These are phyloP conservation scores for Drosophila nikananu DNA, from an alignment of 1,140 invertebrate species.

Conservation along the genomic window DNA sequence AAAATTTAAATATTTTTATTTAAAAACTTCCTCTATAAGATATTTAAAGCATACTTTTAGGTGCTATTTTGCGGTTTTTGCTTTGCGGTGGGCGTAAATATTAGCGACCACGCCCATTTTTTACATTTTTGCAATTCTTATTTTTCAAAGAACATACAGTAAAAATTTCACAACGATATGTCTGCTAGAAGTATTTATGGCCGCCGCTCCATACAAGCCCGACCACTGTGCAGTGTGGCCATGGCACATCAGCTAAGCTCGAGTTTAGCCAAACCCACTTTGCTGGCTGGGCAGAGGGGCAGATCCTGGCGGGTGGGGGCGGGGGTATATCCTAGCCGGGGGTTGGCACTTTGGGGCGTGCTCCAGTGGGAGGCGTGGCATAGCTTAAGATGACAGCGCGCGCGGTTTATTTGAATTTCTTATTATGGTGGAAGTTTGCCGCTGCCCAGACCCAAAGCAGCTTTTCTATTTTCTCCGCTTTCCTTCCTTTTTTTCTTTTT, in stretches of 20 bases:
- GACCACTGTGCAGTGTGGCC: conserved; percentile 10
- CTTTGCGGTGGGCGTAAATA: no score
- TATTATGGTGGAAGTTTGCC: conserved; percentile 61
- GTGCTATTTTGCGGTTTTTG: no score
- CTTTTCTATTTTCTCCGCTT: conserved; percentile 55
- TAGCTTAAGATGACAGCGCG: conserved; percentile 82
- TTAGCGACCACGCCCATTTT: no score
- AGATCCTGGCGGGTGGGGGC: neutral
- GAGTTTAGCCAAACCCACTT: conserved; percentile 80
- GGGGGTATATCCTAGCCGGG: conserved; percentile 2
- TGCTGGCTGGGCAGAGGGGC: conserved; percentile 26
- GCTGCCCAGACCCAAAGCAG: conserved; percentile 34
- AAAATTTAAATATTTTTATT: no score
- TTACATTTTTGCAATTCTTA: no score
- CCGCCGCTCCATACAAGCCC: no score
- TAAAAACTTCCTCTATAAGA: no score
- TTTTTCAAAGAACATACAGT: no score
- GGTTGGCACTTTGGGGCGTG: conserved; percentile 55
- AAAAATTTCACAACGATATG: no score
- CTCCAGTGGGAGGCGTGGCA: conserved; percentile 68
- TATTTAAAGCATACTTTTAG: no score
- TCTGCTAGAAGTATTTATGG: no score
- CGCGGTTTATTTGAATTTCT: conserved; percentile 84
- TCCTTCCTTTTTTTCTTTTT: conserved; percentile 25
- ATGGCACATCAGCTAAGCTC: conserved; percentile 75